Evolutionary conservation across 2,888 invertebrate genomes (phyloP), one percentile per base, ranked within the genome.

Genomic region (Malacosoma neustria): DNA sequence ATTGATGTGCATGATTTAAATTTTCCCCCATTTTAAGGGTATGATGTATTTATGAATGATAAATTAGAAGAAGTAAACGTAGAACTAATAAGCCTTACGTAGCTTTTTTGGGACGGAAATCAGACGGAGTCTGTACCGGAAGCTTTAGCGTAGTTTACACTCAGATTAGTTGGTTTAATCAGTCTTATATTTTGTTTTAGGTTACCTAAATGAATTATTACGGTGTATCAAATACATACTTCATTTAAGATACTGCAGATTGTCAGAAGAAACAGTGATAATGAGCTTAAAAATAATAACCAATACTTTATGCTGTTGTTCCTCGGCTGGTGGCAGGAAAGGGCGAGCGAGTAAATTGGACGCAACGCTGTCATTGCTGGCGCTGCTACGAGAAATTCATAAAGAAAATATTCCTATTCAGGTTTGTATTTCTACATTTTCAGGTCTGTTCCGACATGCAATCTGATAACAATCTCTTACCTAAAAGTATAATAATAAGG

Each of bases 141-240:
- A n/a, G n/a, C n/a, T n/a, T n/a, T n/a, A n/a, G n/a, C n/a, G n/a
- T n/a, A n/a, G n/a, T n/a, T n/a, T n/a, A n/a, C n/a, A n/a, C n/a
- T n/a, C n/a, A n/a, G n/a, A n/a, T n/a, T n/a, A 36, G 32, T 36
- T 29, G 11, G 3, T 37, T 14, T 36, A 34, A 33, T 33, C 32
- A 32, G 32, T 34, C 38, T 35, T 32, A 32, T 13, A 13, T 31
- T 30, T 33, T 11, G 40, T 55, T 55, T 37, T 51, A 82, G 84
- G 84, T 37, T 82, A 81, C 48, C 61, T 82, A 1, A 82, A 82
- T 51, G 82, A 82, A 45, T 37, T 82, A 37, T 65, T 74, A 57
- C 74, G 75, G 12, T 82, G 84, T 43, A 62, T 79, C 32, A 57
- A 77, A 34, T 72, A 79, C 52, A 61, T 60, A 3, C 42, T 75